Conservation (phyloP, 2,797 vertebrate species). For the Syndactyla subalaris region DNA sequence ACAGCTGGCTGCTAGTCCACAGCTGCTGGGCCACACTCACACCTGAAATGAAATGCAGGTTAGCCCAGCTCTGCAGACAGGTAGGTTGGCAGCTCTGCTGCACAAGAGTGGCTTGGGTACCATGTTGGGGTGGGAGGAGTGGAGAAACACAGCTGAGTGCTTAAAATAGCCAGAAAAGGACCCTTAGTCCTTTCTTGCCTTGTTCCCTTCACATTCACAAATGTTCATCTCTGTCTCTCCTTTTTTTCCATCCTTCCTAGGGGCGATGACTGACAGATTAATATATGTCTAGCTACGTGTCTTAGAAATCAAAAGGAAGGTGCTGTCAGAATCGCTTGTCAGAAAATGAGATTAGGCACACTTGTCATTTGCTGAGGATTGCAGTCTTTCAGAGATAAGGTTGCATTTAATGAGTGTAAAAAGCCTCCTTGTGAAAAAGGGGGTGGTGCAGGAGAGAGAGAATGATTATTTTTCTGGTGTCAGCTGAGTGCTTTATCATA, state of each 20-base stretch:
- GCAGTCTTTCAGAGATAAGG: conserved; percentile 91
- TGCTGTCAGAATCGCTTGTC: conserved; percentile 94
- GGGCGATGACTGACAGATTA: conserved; percentile 95
- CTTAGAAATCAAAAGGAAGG: conserved; percentile 94
- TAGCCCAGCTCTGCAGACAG: background rate
- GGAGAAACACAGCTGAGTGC: background rate
- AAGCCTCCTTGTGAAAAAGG: conserved; percentile 80
- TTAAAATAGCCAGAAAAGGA: conserved; percentile 62
- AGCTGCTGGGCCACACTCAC: background rate
- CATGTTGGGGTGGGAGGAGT: background rate
- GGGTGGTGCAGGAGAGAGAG: conserved; percentile 65
- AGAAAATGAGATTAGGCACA: conserved; percentile 92
- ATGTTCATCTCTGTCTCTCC: conserved; percentile 72
- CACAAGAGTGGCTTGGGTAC: background rate
- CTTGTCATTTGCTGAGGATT: conserved; percentile 92
- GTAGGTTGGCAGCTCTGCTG: background rate
- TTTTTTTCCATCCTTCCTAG: conserved; percentile 76
- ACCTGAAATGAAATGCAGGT: background rate
- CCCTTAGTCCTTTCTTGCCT: conserved; percentile 64
- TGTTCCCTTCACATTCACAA: conserved; percentile 79
- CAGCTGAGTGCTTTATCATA: conserved; percentile 79
- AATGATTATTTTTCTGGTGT: conserved; percentile 78
- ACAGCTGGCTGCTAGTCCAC: background rate
- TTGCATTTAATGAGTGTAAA: conserved; percentile 91
- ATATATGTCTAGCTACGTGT: conserved; percentile 95